phyloP scores from a whole-genome alignment of 1,140 invertebrate genomes.

The Halictus rubicundus region DNA sequence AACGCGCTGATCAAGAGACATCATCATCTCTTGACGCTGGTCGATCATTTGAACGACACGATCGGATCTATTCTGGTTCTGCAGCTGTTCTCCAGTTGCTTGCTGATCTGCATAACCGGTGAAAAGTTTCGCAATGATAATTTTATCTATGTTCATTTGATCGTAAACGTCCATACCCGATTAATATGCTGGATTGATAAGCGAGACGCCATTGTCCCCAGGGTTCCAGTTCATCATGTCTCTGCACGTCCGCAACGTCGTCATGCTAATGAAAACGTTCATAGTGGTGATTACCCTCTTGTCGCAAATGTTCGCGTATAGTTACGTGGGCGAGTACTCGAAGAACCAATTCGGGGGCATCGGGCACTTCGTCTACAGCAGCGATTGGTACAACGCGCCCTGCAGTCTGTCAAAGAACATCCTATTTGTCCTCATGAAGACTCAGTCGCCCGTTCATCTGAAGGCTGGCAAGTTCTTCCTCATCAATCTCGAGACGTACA shows the following conservation, averaged over 20 bases:
- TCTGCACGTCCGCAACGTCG: background rate
- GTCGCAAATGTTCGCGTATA: constrained; percentile 38
- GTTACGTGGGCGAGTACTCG: constrained; percentile 51
- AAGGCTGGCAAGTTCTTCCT: constrained; percentile 37
- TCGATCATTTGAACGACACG: constrained; percentile 15
- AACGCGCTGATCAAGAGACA: constrained; percentile 17
- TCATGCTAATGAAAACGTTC: constrained; percentile 27
- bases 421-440: constrained; percentile 23
- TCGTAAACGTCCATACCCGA: too few relatives aligned
- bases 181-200: too few relatives aligned
- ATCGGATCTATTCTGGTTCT: constrained; percentile 26
- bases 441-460: constrained; percentile 25
- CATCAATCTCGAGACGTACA: constrained; percentile 49
- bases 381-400: constrained; percentile 42
- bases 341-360: constrained; percentile 45
- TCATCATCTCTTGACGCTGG: constrained; percentile 13
- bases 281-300: constrained; percentile 20
- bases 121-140: background rate
- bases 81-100: constrained; percentile 44
- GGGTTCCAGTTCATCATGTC: constrained; percentile 54
- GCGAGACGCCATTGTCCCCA: constrained; percentile 2
- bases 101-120: constrained; percentile 47
- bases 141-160: too few relatives aligned
- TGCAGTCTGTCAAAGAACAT: constrained; percentile 4
- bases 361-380: constrained; percentile 32